These are phyloP conservation scores for Griposia aprilina DNA, from an alignment of 2,888 invertebrate species.

Conservation along the genomic window DNA sequence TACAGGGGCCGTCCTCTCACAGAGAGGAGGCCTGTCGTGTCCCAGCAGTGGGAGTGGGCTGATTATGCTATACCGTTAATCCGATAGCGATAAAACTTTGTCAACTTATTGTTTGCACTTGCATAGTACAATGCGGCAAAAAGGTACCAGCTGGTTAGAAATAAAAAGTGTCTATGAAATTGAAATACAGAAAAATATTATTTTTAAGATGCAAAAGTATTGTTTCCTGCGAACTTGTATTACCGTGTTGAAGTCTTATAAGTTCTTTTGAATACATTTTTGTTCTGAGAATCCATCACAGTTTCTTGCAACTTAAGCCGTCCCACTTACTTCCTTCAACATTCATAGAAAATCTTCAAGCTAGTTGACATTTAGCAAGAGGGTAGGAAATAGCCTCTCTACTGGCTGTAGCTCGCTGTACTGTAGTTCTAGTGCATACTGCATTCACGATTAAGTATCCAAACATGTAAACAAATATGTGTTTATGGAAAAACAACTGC, in stretches of 20 bases:
- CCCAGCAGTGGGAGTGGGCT: too few relatives aligned
- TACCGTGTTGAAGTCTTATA: not conserved
- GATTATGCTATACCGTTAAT: too few relatives aligned
- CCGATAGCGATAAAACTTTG: too few relatives aligned
- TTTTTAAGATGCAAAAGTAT: not conserved
- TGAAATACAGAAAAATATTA: not conserved
- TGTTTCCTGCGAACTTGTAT: not conserved
- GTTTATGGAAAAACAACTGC: not conserved
- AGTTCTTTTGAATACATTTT: not conserved
- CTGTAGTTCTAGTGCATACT: not conserved
- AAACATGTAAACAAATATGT: not conserved
- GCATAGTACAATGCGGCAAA: too few relatives aligned
- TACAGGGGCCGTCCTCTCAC: too few relatives aligned
- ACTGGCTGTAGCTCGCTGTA: not conserved
- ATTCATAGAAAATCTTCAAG: slow-evolving; percentile 19
- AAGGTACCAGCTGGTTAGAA: not conserved
- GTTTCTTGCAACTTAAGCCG: too few relatives aligned
- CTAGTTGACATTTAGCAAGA: slow-evolving; percentile 34
- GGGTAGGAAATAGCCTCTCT: slow-evolving; percentile 30
- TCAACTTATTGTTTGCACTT: too few relatives aligned
- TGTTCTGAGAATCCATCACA: not conserved
- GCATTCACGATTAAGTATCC: not conserved
- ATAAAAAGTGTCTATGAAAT: not conserved
- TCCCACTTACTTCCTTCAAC: not conserved
- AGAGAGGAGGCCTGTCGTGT: too few relatives aligned